Percentiles rank a stretch among this genome's conserved stretches.
phyloP scores from a whole-genome alignment of 2,888 invertebrate species.

The Drosophila helvetica region DNA sequence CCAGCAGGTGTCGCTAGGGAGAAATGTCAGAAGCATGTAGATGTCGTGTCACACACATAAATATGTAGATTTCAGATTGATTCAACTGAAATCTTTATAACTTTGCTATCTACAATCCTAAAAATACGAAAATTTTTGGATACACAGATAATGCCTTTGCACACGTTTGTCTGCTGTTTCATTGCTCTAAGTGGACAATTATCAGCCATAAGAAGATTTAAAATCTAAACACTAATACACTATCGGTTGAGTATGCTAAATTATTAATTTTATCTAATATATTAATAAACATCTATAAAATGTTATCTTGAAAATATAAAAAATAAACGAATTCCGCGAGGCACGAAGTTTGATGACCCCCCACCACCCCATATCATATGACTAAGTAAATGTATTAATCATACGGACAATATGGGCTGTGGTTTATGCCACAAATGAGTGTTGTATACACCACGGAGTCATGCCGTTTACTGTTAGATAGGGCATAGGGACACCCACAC shows the following conservation, averaged over 20 bases:
- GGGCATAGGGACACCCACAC: neutral
- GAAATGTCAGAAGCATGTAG: too few relatives aligned
- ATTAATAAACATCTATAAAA: too few relatives aligned
- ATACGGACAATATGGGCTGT: neutral
- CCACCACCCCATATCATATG: neutral
- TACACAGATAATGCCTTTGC: neutral
- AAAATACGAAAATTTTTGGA: neutral
- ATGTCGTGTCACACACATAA: neutral
- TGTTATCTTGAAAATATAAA: too few relatives aligned
- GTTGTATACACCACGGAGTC: neutral
- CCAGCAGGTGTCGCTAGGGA: neutral
- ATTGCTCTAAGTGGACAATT: neutral
- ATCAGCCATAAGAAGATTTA: neutral
- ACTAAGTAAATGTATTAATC: neutral
- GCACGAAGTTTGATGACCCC: neutral
- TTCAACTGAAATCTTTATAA: neutral
- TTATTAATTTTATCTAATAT: too few relatives aligned
- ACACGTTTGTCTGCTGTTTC: neutral
- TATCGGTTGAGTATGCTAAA: too few relatives aligned
- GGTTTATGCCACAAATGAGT: neutral
- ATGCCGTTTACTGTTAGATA: neutral
- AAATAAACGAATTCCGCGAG: neutral
- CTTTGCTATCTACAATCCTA: neutral
- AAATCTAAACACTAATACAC: too few relatives aligned
- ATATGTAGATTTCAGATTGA: neutral